phyloP scores from a whole-genome alignment of 2,113 vertebrate genomes.

The Sula dactylatra region DNA sequence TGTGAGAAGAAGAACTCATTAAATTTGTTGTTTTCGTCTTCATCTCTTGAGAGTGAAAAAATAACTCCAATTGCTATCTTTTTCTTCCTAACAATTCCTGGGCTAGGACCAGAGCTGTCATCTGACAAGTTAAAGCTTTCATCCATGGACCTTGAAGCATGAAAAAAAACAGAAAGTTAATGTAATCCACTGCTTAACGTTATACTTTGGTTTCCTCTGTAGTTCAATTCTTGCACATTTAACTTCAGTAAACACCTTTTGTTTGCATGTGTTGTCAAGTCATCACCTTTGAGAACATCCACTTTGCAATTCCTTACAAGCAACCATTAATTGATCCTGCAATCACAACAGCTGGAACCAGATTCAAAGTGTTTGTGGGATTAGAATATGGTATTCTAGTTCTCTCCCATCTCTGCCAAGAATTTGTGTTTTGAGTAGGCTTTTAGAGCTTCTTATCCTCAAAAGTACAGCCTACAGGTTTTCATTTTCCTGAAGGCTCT shows the following conservation, averaged over 20 bases:
- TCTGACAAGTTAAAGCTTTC: constrained; percentile 99
- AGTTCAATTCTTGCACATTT: background rate
- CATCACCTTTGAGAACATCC: background rate
- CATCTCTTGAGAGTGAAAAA: constrained; percentile 88
- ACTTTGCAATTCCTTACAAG: background rate
- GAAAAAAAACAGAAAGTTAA: constrained; percentile 22
- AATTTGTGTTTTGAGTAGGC: background rate
- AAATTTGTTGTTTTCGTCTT: constrained; percentile 93
- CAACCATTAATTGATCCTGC: background rate
- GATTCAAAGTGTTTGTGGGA: background rate
- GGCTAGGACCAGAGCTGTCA: constrained; percentile 86
- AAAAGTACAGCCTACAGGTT: background rate
- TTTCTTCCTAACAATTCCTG: constrained; percentile 91
- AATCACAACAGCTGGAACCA: background rate
- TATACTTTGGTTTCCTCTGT: background rate
- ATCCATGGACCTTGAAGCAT: constrained; percentile 87
- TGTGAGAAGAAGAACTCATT: constrained; percentile 99
- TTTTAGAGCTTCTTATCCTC: background rate
- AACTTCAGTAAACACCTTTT: background rate
- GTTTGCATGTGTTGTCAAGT: background rate
- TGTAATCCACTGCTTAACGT: background rate
- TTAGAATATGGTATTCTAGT: background rate
- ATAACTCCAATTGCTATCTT: constrained; percentile 98
- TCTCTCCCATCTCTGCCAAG: background rate
- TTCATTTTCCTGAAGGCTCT: background rate